Evolutionary conservation across 2,113 vertebrate species (phyloP).

Genomic region (Nothocercus nigrocapillus): DNA sequence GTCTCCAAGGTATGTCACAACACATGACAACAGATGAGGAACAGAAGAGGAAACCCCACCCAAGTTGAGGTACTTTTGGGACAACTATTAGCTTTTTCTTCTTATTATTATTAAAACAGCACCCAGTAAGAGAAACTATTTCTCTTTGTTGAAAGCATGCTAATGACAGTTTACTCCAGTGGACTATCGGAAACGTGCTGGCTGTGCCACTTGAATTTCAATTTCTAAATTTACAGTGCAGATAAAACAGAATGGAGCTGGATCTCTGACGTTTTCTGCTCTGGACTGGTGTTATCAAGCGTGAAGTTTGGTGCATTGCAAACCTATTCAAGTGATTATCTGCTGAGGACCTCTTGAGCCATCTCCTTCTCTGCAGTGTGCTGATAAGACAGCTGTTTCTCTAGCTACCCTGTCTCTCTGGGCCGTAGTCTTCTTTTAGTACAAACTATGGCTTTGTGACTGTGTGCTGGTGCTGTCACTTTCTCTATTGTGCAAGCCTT

Average conservation of each 20-base stretch:
- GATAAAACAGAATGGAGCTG: slow-evolving; percentile 75
- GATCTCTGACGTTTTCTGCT: slow-evolving; percentile 70
- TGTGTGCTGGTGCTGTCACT: slow-evolving; percentile 69
- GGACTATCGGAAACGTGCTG: slow-evolving; percentile 68
- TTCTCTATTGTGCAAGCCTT: slow-evolving; percentile 71
- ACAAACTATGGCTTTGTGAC: slow-evolving; percentile 80
- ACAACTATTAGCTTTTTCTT: background rate
- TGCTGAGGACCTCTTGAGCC: slow-evolving; percentile 82
- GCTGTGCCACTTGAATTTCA: slow-evolving; percentile 79
- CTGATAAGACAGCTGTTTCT: slow-evolving; percentile 86
- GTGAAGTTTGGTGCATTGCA: slow-evolving; percentile 81
- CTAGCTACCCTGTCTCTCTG: slow-evolving; percentile 74
- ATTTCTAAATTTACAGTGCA: slow-evolving; percentile 80
- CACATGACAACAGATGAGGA: background rate
- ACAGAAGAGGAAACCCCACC: background rate
- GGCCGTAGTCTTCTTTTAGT: slow-evolving; percentile 69
- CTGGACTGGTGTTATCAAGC: slow-evolving; percentile 77
- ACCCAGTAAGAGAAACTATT: slow-evolving; percentile 47
- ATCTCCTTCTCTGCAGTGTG: slow-evolving; percentile 81
- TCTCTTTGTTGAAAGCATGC: slow-evolving; percentile 44
- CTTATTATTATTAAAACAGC: background rate
- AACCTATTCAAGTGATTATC: slow-evolving; percentile 85
- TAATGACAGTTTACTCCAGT: slow-evolving; percentile 73
- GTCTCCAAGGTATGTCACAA: background rate
- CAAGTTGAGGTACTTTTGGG: background rate